Percentiles rank a stretch among this genome's conserved stretches.
Evolutionary conservation across 1,140 invertebrate genomes (phyloP).

Genomic region (Hyles euphorbiae): DNA sequence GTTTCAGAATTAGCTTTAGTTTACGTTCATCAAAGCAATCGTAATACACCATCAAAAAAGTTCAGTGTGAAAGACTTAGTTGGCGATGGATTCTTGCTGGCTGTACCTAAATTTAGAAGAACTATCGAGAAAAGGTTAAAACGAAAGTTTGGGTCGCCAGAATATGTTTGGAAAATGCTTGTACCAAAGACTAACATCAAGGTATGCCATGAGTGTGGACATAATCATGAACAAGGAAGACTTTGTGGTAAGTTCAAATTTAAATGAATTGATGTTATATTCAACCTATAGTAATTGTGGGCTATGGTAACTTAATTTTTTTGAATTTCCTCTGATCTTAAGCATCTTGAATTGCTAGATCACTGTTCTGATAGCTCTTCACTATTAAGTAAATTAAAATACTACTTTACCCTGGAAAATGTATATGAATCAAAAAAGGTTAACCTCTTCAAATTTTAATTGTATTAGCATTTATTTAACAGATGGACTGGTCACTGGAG

Average conservation of each 20-base stretch:
- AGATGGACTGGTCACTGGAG: no score
- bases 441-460: no score
- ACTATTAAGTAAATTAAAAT: no score
- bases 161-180: conserved; percentile 81
- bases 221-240: conserved; percentile 83
- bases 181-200: conserved; percentile 84
- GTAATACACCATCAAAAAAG: conserved; percentile 23
- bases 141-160: conserved; percentile 81
- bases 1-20: conserved; percentile 54
- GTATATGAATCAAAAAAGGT: no score
- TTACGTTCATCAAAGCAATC: conserved; percentile 38
- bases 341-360: no score
- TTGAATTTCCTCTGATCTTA: no score
- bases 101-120: conserved; percentile 86
- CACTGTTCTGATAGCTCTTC: no score
- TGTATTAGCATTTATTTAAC: no score
- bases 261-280: no score
- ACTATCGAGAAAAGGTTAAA: conserved; percentile 83
- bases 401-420: no score
- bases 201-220: conserved; percentile 86
- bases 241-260: conserved; percentile 79
- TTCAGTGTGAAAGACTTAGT: conserved; percentile 79
- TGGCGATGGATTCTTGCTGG: conserved; percentile 86
- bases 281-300: no score
- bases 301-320: no score